Evolutionary conservation across 2,113 vertebrate species (phyloP), one percentile per base, ranked within the genome.

Genomic region (Toxotes jaculatrix): DNA sequence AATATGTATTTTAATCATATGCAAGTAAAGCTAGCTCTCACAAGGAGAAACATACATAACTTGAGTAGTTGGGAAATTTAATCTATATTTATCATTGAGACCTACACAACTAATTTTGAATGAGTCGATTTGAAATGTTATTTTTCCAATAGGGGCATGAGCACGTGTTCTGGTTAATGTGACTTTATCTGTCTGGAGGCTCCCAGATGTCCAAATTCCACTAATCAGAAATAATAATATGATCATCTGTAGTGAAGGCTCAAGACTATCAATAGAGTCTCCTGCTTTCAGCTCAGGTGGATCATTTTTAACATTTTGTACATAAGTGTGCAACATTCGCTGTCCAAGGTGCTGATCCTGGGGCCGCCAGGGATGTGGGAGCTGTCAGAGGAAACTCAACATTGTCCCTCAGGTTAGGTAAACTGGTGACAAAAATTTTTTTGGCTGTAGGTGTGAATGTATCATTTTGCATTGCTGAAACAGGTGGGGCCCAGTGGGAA

Each of bases 301-400:
- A 69, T 74, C 5, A 76, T 74, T 80, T 64, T 68, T 21, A 66
- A 64, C n/a, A 73, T 56, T 81, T 71, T 74, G 43, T 66, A n/a
- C n/a, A 45, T 17, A 83, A 74, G 49, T 45, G 42, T 77, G 62
- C 42, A 59, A 53, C 40, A 32, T 81, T 66, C 84, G 62, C 91
- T 92, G 87, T 92, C 91, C 91, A 88, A 61, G 91, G 89, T 92
- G 82, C 91, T 92, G 91, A 92, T 87, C 60, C 73, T 66, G 31
- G 61, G 74, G 85, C 43, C 70, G 32, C 19, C 59, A 31, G 16
- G 51, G 36, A 74, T 34, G 27, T 53, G 31, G 51, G 32, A 72
- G 55, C 55, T 77, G 53, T 68, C 51, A 56, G 19, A 77, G n/a
- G 38, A 64, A 10, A 38, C 34, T 70, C 53, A 42, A 62, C 53